A percentile compares a stretch with the other conserved stretches of the same genome.
Evolutionary conservation across 37 sponge, comb jelly and placozoan genomes (phyloP).

Genomic region (Ianthella basta): DNA sequence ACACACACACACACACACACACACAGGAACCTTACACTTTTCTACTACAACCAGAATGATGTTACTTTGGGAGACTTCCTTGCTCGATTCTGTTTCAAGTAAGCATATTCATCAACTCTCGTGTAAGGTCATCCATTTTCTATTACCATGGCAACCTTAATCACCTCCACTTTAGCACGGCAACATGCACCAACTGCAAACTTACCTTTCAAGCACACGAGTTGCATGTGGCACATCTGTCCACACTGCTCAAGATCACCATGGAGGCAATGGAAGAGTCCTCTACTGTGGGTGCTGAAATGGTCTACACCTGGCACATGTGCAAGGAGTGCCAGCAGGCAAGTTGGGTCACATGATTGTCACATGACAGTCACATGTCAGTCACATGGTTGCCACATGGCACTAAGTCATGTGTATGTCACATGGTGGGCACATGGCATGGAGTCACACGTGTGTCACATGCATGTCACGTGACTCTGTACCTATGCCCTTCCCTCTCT

Average conservation of each 20-base stretch:
- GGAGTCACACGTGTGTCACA: no score
- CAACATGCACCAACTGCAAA: constrained; percentile 45
- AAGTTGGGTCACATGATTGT: background rate
- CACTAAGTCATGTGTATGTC: constrained; percentile 23
- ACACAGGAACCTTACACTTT: constrained; percentile 44
- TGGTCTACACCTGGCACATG: constrained; percentile 72
- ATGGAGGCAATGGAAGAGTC: background rate
- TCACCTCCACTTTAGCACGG: background rate
- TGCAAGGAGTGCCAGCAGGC: constrained; percentile 63
- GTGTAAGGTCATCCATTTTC: no score
- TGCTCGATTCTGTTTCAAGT: constrained; percentile 88
- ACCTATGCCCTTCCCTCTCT: background rate
- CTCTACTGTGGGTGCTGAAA: background rate
- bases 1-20: no score
- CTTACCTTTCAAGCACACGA: constrained; percentile 76
- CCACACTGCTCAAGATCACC: background rate
- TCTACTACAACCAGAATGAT: constrained; percentile 92
- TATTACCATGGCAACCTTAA: background rate
- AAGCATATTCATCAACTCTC: background rate
- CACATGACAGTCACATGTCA: no score
- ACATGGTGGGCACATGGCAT: no score
- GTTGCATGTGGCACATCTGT: constrained; percentile 80
- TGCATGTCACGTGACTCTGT: no score
- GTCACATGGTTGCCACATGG: no score
- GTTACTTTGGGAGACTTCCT: constrained; percentile 91